Evolutionary conservation across 2,113 vertebrate genomes (phyloP), one percentile per base, ranked within the genome.

Genomic region (Acanthochromis polyacanthus): DNA sequence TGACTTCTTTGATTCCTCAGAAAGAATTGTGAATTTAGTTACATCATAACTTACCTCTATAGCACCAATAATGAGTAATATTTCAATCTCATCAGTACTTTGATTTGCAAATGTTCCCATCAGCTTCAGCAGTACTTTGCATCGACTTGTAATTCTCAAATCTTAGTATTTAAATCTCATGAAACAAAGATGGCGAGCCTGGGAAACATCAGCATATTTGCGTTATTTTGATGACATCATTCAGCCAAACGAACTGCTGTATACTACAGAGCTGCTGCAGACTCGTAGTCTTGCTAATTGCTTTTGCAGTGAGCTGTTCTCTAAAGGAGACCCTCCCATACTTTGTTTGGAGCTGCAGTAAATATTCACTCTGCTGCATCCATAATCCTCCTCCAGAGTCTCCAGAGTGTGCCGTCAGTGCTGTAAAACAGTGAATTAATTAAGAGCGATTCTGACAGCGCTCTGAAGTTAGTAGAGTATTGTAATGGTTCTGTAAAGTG

Each of bases 401-500:
- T 78, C 0, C 45, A 57, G 14, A 62, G 60, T 57, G 58, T 10
- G 48, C 40, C 55, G 51, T 70, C 60, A 56, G 55, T 10, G 16
- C 64, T 67, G 32, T 58, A 36, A 75, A 73, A 38, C 62, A 20
- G 38, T 80, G 63, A 85, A 81, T 79, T 79, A 72, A 86, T 84
- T 70, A 58, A 60, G 61, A 82, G 74, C 4, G 7, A 70, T 82
- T 82, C 59, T 76, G 71, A 71, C 75, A 68, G 74, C 38, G 19
- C 80, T 82, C 65, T 75, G 46, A 70, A 71, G 32, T 69, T 76
- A 23, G 59, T 0, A 4, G 53, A 88, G 71, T 61, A 74, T 67
- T 80, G 52, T 78, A 77, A 50, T 88, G 70, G 71, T 66, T 81
- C 58, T 62, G 63, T 60, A 81, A 84, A 91, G 85, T 82, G 84